Percentiles rank a stretch among this genome's conserved stretches.
These are phyloP conservation scores for Epicauta chinensis DNA, from an alignment of 1,140 invertebrate species.

Conservation along the genomic window DNA sequence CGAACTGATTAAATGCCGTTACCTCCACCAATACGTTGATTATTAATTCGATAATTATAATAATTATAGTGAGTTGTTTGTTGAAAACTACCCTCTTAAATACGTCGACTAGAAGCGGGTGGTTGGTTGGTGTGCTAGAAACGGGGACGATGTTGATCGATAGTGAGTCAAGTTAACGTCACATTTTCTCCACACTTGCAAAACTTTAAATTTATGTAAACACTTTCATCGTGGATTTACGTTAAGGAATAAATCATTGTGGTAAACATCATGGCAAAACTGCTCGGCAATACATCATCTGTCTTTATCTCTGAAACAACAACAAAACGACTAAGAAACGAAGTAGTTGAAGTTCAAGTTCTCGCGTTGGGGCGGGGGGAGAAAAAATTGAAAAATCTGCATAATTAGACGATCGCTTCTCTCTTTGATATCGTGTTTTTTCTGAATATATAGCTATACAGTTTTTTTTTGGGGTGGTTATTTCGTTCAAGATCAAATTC, in stretches of 20 bases:
- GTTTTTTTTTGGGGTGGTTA: slow-evolving; percentile 3
- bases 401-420: no score
- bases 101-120: no score
- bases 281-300: no score
- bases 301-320: no score
- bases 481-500: background rate
- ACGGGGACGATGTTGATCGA: slow-evolving; percentile 9
- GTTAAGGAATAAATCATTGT: slow-evolving; percentile 7
- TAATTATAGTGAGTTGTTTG: no score
- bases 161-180: background rate
- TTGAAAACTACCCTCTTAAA: no score
- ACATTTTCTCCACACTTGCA: slow-evolving; percentile 1
- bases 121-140: no score
- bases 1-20: slow-evolving; percentile 36
- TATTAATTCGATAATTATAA: no score
- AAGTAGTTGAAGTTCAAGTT: no score
- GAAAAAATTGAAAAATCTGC: no score
- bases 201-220: slow-evolving; percentile 14
- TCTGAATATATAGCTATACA: slow-evolving; percentile 5
- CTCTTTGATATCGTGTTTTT: background rate
- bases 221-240: slow-evolving; percentile 7
- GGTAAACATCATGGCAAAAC: background rate
- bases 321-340: no score
- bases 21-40: slow-evolving; percentile 11
- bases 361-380: no score